Percentiles rank a stretch among this genome's conserved stretches.
These are phyloP conservation scores for Heteromormyrus szaboi DNA, from an alignment of 2,797 vertebrate genomes.

Conservation along the genomic window DNA sequence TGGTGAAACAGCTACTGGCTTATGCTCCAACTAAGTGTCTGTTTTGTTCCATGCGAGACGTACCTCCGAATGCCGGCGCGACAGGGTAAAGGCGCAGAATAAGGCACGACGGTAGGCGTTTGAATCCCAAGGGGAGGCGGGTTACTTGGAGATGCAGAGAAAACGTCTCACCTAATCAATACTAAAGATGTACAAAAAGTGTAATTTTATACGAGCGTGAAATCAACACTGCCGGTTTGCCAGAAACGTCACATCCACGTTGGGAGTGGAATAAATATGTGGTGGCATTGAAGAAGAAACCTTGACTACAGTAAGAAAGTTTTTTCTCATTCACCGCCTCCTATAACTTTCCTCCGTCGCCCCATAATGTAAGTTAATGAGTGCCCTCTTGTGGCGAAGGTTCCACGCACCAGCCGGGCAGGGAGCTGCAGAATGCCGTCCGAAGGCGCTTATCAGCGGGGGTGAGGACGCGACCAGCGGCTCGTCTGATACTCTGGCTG, in stretches of 20 bases:
- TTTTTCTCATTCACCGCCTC: neutral
- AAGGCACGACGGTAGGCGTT: neutral
- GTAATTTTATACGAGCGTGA: neutral
- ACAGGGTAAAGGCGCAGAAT: neutral
- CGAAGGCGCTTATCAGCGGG: neutral
- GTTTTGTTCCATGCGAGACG: slow-evolving; percentile 8
- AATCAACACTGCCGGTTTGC: neutral
- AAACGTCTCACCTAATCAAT: neutral
- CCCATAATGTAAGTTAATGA: slow-evolving; percentile 2
- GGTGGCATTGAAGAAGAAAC: neutral
- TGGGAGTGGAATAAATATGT: neutral
- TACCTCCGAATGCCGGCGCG: neutral
- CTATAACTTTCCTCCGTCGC: neutral
- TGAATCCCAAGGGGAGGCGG: neutral
- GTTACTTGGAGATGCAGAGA: neutral
- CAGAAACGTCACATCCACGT: neutral
- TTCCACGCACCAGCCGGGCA: neutral
- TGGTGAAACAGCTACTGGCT: neutral
- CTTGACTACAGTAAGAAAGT: neutral
- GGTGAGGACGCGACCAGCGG: neutral
- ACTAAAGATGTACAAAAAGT: neutral
- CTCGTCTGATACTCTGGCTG: neutral
- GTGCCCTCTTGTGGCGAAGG: slow-evolving; percentile 2
- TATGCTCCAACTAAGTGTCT: neutral
- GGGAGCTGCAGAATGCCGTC: neutral